phyloP scores from a whole-genome alignment of 2,888 invertebrate genomes.

The Lasioglossum malachurum region DNA sequence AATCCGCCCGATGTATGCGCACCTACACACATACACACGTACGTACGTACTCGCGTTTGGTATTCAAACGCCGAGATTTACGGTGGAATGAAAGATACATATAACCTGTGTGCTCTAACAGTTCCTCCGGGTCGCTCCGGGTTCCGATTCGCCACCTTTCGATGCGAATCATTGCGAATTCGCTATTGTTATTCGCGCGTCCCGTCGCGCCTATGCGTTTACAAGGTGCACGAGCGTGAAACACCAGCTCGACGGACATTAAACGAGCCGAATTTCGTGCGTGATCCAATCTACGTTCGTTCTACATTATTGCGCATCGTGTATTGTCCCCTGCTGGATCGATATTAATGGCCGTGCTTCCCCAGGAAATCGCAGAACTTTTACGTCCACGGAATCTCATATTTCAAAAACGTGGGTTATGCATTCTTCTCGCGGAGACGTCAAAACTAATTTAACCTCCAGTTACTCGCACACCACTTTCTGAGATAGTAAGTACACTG shows the following conservation, averaged over 20 bases:
- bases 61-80: conserved; percentile 74
- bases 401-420: not conserved
- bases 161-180: conserved; percentile 47
- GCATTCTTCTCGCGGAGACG: not conserved
- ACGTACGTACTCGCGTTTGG: conserved; percentile 57
- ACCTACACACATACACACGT: conserved; percentile 26
- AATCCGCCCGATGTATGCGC: conserved; percentile 56
- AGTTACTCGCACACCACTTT: too few species aligned
- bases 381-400: not conserved
- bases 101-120: conserved; percentile 38
- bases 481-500: too few species aligned
- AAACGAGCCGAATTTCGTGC: not conserved
- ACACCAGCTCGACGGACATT: conserved; percentile 28
- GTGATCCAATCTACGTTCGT: not conserved
- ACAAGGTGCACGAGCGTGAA: conserved; percentile 19
- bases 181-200: conserved; percentile 30
- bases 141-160: conserved; percentile 47
- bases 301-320: not conserved
- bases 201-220: conserved; percentile 21
- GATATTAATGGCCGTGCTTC: not conserved
- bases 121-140: conserved; percentile 30
- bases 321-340: not conserved
- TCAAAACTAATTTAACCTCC: not conserved
- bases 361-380: not conserved
- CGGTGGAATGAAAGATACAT: conserved; percentile 61